Evolutionary conservation across 1,140 invertebrate species (phyloP).

Genomic region (Mya arenaria): DNA sequence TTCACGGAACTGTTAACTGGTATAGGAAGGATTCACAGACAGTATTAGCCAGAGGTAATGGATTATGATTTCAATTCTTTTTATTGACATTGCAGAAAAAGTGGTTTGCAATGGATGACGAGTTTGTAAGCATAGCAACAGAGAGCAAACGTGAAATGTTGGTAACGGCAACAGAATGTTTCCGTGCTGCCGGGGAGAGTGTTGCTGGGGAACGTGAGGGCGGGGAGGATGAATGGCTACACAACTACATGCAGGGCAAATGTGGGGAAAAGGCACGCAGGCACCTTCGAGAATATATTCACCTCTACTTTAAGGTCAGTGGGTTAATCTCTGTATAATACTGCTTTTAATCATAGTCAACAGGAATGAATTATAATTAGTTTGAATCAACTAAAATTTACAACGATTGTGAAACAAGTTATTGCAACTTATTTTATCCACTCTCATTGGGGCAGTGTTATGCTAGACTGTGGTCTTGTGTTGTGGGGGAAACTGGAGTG

Average conservation of each 20-base stretch:
- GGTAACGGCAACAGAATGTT: conserved; percentile 88
- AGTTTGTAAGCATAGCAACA: conserved; percentile 88
- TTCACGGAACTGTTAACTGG: too few relatives aligned
- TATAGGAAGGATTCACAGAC: too few relatives aligned
- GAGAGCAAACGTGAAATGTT: conserved; percentile 90
- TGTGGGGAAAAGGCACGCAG: conserved; percentile 85
- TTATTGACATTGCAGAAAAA: conserved; percentile 59
- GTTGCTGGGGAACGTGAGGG: conserved; percentile 79
- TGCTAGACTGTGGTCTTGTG: too few relatives aligned
- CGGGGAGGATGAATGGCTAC: conserved; percentile 88
- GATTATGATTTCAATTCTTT: too few relatives aligned
- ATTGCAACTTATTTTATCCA: too few relatives aligned
- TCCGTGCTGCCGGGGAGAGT: conserved; percentile 86
- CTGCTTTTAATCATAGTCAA: neutral
- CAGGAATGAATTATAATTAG: too few relatives aligned
- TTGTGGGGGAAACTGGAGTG: too few relatives aligned
- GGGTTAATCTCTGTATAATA: too few relatives aligned
- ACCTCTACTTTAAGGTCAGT: conserved; percentile 88
- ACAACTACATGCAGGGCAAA: conserved; percentile 96
- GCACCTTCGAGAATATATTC: conserved; percentile 87
- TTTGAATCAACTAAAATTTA: too few relatives aligned
- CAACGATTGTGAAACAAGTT: too few relatives aligned
- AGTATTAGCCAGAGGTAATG: too few relatives aligned
- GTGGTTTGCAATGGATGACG: conserved; percentile 79
- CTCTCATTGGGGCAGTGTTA: too few relatives aligned